Evolutionary conservation across 2,797 vertebrate species (phyloP), one percentile per base, ranked within the genome.

Genomic region (Caiman crocodilus): DNA sequence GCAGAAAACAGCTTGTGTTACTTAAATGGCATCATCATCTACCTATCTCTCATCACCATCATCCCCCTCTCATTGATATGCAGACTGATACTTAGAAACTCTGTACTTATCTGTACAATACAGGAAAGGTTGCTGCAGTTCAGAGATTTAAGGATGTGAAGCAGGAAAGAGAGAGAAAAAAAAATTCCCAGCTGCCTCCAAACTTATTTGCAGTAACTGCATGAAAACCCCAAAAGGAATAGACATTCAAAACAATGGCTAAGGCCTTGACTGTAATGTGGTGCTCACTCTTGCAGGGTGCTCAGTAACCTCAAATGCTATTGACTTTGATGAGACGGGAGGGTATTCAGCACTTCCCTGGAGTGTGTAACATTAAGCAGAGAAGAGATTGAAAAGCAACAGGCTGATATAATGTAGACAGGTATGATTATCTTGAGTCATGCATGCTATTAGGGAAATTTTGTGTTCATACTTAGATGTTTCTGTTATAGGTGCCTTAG

Each of bases 211-310:
- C 42, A 76, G 56, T 21, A 88, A 60, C n/a, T 71, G 17, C 7
- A 9, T 20, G 25, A 5, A 4, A 5, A 87, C 7, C 50, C 86
- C 6, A 8, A 67, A 78, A 86, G 91, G 58, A 23, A 32, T 7
- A 80, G 8, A 86, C 74, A 90, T 81, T 12, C 0, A 20, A 74
- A 82, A 82, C 42, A 50, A 50, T 50, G 42, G 11, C 21, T 28
- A 5, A 25, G 58, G 5, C 2, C 10, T 0, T 7, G 14, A 57
- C 15, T 0, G 0, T 58, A 23, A 60, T 18, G 59, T 0, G 0
- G n/a, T 30, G 32, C 87, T 21, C 56, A 84, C 26, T 5, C 58
- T n/a, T 61, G 30, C 14, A 73, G 30, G 15, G 64, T 30, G 64
- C 28, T 18, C 28, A n/a, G 64, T 65, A n/a, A 7, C 15, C 28